Conservation (phyloP, 2,888 invertebrate species). For the Drosophila barbarae region DNA sequence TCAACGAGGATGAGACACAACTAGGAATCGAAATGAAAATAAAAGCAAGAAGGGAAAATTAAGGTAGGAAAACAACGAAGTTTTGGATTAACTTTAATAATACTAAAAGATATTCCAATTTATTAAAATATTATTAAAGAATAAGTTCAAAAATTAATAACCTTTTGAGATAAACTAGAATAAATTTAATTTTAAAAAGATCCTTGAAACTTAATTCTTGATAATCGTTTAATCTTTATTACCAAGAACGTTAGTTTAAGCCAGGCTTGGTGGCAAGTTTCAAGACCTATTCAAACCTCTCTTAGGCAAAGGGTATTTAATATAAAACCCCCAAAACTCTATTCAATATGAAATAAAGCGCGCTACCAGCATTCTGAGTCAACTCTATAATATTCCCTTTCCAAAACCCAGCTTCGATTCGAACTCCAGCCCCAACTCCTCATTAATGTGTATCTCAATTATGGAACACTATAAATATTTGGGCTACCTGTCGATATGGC, state of each 20-base stretch:
- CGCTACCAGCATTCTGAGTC: conserved; percentile 67
- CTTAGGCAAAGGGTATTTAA: conserved; percentile 15
- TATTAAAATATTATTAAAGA: too few species aligned
- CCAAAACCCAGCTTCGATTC: conserved; percentile 1
- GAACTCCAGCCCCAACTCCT: conserved; percentile 33
- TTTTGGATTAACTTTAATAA: neutral
- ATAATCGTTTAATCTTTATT: too few species aligned
- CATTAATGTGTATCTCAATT: conserved; percentile 78
- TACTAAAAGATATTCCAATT: too few species aligned
- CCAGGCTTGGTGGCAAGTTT: too few species aligned
- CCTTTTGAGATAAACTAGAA: too few species aligned
- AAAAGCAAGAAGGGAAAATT: conserved; percentile 21
- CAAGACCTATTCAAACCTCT: neutral
- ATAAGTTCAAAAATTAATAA: too few species aligned
- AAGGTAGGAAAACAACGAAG: conserved; percentile 25
- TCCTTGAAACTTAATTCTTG: too few species aligned
- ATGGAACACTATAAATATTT: conserved; percentile 78
- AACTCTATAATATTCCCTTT: conserved; percentile 27
- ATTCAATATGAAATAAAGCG: conserved; percentile 71
- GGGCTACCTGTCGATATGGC: conserved; percentile 77
- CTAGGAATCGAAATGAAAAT: conserved; percentile 44
- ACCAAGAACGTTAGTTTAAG: too few species aligned
- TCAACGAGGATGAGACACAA: conserved; percentile 14
- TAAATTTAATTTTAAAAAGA: too few species aligned
- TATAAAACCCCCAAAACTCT: conserved; percentile 26